Evolutionary conservation across 2,113 vertebrate species (phyloP), one percentile per base, ranked within the genome.

Genomic region (Zingel zingel): DNA sequence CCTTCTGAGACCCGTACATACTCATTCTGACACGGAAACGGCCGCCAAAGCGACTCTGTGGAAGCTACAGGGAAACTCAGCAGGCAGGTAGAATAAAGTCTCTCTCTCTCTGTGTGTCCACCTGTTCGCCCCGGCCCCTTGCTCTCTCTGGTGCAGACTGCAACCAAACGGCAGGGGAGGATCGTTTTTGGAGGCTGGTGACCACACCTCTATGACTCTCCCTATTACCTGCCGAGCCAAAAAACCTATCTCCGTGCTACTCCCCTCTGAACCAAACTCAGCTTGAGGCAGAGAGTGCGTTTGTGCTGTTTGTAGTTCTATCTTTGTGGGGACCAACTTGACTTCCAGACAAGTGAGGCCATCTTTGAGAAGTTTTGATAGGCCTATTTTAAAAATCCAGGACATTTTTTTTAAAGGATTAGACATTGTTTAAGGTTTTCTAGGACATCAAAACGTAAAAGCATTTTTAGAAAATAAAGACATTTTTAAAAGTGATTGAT

Each of bases 191-290:
- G 54, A 59, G 50, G 43, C 11, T 16, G 19, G 47, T 56, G 81
- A 76, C 94, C 93, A 93, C 94, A 89, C 94, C 93, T 86, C 81
- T 66, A 51, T 6, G 43, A 7, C 53, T 15, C 58, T 74, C 56
- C 33, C 25, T 14, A 43, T 11, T 53, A 87, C 71, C 73, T 80
- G 25, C 47, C 0, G 51, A 59, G 45, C 50, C 64, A 74, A 68
- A 81, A 13, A 9, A 0, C 2, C 9, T 18, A 6, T n/a, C 10
- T n/a, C 39, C 0, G 23, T 36, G 86, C 77, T 86, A 83, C 90
- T 50, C 86, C 87, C 74, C 39, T 79, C 18, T 57, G 59, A 47
- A 69, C 23, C 61, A 66, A 50, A 69, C 27, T 43, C 61, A 70
- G 74, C 82, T 79, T 69, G 43, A 85, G 82, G 80, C 79, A 53